A percentile compares a stretch with the other conserved stretches of the same genome.
Evolutionary conservation across 2,888 invertebrate species (phyloP).

Genomic region (Aphrophora alni): DNA sequence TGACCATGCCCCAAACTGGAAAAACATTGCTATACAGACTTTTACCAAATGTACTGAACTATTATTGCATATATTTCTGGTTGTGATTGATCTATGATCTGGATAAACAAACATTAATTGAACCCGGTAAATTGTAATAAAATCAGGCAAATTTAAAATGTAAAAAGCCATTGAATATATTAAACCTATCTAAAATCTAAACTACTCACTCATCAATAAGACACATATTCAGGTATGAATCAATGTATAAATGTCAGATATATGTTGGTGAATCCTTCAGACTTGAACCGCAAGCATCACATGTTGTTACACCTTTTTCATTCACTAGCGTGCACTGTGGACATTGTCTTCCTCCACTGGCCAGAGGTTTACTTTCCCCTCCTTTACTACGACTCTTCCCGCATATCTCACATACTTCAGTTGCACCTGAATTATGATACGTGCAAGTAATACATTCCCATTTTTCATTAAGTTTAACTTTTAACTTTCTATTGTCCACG

Average conservation of each 20-base stretch:
- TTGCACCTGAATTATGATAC: slow-evolving; percentile 64
- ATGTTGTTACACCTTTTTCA: slow-evolving; percentile 66
- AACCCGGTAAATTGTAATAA: neutral
- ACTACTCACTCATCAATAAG: slow-evolving; percentile 33
- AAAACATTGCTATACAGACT: too few species aligned
- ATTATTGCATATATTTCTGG: neutral
- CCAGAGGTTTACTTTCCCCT: slow-evolving; percentile 66
- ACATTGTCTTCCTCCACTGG: slow-evolving; percentile 77
- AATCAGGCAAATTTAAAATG: neutral
- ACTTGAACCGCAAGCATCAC: slow-evolving; percentile 72
- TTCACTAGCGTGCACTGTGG: slow-evolving; percentile 79
- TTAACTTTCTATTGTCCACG: slow-evolving; percentile 32
- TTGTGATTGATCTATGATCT: too few species aligned
- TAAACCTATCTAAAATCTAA: neutral
- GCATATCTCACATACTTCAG: slow-evolving; percentile 77
- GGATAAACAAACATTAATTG: neutral
- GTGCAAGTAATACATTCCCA: slow-evolving; percentile 80
- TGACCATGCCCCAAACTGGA: too few species aligned
- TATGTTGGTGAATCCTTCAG: slow-evolving; percentile 79
- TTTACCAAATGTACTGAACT: too few species aligned
- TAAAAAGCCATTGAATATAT: neutral
- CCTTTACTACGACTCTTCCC: slow-evolving; percentile 67
- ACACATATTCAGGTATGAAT: slow-evolving; percentile 29
- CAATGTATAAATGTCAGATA: slow-evolving; percentile 59
- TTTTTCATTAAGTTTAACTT: slow-evolving; percentile 50